Evolutionary conservation across 2,113 vertebrate genomes (phyloP).

Genomic region (Tyto alba): DNA sequence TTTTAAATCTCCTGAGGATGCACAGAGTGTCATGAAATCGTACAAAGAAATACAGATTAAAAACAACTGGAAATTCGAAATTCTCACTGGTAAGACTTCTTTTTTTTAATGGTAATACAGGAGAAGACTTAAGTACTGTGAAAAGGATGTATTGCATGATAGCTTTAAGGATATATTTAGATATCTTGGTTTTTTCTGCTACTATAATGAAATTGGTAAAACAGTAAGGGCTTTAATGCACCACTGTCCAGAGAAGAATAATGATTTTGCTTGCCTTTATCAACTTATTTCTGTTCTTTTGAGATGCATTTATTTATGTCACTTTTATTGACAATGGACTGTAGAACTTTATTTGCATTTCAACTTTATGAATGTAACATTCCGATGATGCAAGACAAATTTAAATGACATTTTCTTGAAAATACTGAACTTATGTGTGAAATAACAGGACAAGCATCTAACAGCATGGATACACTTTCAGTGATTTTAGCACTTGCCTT

Average conservation of each 20-base stretch:
- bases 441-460: not conserved
- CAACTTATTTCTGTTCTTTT: not conserved
- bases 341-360: not conserved
- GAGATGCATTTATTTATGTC: not conserved
- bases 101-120: not conserved
- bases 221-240: not conserved
- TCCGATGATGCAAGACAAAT: not conserved
- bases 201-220: not conserved
- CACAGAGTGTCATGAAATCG: slow-evolving; percentile 69
- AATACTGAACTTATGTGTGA: not conserved
- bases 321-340: not conserved
- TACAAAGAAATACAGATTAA: slow-evolving; percentile 78
- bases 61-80: slow-evolving; percentile 85
- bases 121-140: not conserved
- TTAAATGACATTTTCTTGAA: not conserved
- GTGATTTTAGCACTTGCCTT: not conserved
- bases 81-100: slow-evolving; percentile 81
- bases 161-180: not conserved
- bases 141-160: rapidly evolving
- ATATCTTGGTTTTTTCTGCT: not conserved
- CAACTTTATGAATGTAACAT: not conserved
- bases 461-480: not conserved
- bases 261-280: not conserved
- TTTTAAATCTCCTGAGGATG: slow-evolving; percentile 84
- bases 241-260: not conserved